Conservation (phyloP, 2,113 vertebrate species). For the Chlorocebus sabaeus region DNA sequence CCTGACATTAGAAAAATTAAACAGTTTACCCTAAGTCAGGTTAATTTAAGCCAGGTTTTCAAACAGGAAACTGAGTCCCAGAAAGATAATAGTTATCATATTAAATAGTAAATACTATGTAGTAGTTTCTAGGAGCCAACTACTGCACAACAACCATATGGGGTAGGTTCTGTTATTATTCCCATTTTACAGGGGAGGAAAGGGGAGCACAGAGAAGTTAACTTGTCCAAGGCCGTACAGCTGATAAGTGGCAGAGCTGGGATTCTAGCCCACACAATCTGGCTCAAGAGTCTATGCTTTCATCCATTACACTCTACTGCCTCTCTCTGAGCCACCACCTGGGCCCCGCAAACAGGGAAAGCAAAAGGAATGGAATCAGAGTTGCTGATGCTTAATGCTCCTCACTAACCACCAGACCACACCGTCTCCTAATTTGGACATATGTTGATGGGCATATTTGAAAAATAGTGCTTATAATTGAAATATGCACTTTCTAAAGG, state of each 20-base stretch:
- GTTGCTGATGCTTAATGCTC: not conserved
- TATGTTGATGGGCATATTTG: constrained; percentile 57
- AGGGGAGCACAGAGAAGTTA: not conserved
- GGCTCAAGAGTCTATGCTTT: not conserved
- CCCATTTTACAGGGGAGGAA: constrained; percentile 4
- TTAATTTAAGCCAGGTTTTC: not conserved
- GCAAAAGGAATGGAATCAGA: not conserved
- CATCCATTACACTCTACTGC: rapidly evolving
- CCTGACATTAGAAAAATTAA: not conserved
- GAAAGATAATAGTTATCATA: not conserved
- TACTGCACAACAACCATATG: not conserved
- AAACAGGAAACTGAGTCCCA: not conserved
- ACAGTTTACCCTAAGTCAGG: not conserved
- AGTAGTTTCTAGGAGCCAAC: not conserved
- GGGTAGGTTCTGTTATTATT: not conserved
- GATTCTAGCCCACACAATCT: not conserved
- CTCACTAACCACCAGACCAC: constrained; percentile 48
- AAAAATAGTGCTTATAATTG: constrained; percentile 71
- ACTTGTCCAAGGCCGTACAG: not conserved
- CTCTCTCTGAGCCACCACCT: not conserved
- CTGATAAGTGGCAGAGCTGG: not conserved
- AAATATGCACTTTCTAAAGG: constrained; percentile 76
- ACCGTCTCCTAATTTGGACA: constrained; percentile 71
- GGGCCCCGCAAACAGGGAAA: not conserved
- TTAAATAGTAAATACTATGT: not conserved